Evolutionary conservation across 2,888 invertebrate genomes (phyloP).

Genomic region (Phanerotoma sp.): DNA sequence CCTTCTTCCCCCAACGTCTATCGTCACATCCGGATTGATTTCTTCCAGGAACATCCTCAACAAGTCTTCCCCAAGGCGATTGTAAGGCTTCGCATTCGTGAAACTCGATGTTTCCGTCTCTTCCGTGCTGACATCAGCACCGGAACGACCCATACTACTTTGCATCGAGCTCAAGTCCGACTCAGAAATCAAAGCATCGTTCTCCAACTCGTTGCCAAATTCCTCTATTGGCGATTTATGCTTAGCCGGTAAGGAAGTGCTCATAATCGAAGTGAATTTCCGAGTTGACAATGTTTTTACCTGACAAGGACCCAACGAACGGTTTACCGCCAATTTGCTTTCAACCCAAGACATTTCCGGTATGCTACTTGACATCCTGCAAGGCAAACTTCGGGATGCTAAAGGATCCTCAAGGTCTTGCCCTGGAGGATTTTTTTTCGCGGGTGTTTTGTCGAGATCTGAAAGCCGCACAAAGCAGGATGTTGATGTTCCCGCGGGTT

Average conservation of each 20-base stretch:
- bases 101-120: conserved; percentile 59
- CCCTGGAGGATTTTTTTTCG: conserved; percentile 58
- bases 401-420: background rate
- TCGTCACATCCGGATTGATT: conserved; percentile 83
- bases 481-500: conserved; percentile 52
- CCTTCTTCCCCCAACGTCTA: conserved; percentile 79
- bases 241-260: conserved; percentile 48
- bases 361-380: conserved; percentile 69
- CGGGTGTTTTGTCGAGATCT: conserved; percentile 72
- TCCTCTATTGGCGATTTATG: conserved; percentile 52
- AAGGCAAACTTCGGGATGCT: conserved; percentile 44
- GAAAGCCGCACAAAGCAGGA: conserved; percentile 73
- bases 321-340: conserved; percentile 64
- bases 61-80: conserved; percentile 79
- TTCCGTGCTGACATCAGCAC: conserved; percentile 57
- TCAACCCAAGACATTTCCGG: conserved; percentile 71
- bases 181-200: conserved; percentile 55
- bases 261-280: conserved; percentile 48
- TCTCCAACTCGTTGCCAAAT: conserved; percentile 43
- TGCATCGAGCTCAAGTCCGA: conserved; percentile 60
- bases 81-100: conserved; percentile 50
- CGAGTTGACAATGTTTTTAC: conserved; percentile 43
- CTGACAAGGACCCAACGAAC: conserved; percentile 61
- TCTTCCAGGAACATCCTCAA: conserved; percentile 90
- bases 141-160: conserved; percentile 60